Conservation (phyloP, 2,113 vertebrate genomes). For the Alexandromys fortis region DNA sequence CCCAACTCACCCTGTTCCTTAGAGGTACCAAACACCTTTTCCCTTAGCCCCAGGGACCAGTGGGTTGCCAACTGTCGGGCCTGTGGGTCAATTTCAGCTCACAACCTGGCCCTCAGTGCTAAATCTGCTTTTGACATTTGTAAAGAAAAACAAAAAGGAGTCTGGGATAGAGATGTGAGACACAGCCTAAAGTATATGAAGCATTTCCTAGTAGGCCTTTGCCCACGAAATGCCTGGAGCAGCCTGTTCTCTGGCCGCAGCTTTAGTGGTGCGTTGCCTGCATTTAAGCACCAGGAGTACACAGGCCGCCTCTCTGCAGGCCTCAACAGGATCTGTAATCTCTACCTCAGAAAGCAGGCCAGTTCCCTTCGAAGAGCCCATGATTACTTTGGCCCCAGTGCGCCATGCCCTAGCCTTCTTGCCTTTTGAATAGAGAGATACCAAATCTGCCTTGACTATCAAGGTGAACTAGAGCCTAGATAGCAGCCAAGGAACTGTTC, state of each 20-base stretch:
- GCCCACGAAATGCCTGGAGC: background rate
- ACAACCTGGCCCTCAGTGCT: background rate
- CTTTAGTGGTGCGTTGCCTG: background rate
- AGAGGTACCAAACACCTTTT: background rate
- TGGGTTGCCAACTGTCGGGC: background rate
- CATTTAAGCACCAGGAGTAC: background rate
- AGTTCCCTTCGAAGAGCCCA: background rate
- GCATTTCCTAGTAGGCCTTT: background rate
- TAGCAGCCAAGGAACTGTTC: background rate
- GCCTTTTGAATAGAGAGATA: background rate
- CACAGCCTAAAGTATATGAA: background rate
- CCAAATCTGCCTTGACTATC: background rate
- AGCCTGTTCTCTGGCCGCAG: background rate
- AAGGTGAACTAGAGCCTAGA: background rate
- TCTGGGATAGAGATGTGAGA: background rate
- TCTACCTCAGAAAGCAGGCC: background rate
- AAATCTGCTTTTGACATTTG: background rate
- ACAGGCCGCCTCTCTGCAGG: rapidly evolving
- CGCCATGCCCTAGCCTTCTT: background rate
- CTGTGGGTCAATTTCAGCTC: background rate
- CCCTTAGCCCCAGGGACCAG: background rate
- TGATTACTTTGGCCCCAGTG: background rate
- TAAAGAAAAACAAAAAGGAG: background rate
- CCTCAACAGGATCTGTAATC: background rate
- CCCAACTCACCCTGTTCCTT: background rate